These are phyloP conservation scores for Lagorchestes hirsutus DNA, from an alignment of 2,797 vertebrate genomes.

Conservation along the genomic window DNA sequence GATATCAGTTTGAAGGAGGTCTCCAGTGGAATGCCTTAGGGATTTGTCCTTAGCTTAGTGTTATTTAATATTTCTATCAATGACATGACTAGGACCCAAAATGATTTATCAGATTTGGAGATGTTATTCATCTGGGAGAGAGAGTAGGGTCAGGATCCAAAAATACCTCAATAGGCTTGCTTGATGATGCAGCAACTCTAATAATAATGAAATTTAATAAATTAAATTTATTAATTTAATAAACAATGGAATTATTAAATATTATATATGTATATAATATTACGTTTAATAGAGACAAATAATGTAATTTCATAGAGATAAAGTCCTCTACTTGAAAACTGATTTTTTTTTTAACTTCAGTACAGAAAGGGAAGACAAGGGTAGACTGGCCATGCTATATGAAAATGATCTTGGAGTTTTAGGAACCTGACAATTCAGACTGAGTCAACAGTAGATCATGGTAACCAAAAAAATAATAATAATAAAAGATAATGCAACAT, in stretches of 20 bases:
- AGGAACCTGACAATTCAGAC: not conserved
- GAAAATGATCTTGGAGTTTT: not conserved
- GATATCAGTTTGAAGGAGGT: not conserved
- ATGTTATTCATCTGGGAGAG: not conserved
- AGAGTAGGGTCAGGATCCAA: not conserved
- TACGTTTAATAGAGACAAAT: not conserved
- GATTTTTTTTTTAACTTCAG: not conserved
- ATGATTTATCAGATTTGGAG: not conserved
- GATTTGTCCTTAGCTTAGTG: not conserved
- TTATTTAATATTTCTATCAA: not conserved
- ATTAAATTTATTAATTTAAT: not conserved
- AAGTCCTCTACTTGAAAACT: not conserved
- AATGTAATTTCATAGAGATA: not conserved
- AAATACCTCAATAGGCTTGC: not conserved
- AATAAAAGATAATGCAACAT: not conserved
- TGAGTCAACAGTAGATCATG: not conserved
- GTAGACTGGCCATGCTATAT: not conserved
- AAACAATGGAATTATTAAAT: not conserved
- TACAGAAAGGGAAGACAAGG: not conserved
- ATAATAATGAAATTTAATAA: not conserved
- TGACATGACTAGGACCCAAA: not conserved
- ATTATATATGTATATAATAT: not conserved
- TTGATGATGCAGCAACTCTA: not conserved
- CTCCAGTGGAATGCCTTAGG: not conserved
- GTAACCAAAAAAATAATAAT: not conserved